Percentiles rank a stretch among this genome's conserved stretches.
phyloP scores from a whole-genome alignment of 2,113 vertebrate genomes.

The Daubentonia madagascariensis region DNA sequence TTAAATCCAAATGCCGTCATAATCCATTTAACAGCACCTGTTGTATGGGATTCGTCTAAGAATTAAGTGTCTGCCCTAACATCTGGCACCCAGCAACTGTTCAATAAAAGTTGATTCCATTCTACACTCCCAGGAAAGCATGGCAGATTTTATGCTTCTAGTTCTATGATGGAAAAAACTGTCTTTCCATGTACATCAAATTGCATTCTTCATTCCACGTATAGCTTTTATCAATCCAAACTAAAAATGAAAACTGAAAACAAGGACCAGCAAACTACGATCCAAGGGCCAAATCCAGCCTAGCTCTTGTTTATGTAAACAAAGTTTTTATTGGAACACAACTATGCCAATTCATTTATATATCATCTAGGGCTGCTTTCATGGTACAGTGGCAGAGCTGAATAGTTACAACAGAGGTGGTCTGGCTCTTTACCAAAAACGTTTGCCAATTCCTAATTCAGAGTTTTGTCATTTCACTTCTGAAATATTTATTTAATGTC shows the following conservation, averaged over 20 bases:
- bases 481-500: neutral
- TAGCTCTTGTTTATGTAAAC: neutral
- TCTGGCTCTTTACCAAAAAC: neutral
- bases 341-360: neutral
- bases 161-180: neutral
- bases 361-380: neutral
- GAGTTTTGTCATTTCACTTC: neutral
- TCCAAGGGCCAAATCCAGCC: neutral
- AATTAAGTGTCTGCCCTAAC: neutral
- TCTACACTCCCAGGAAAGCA: neutral
- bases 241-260: slow-evolving; percentile 18
- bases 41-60: neutral
- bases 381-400: neutral
- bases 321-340: neutral
- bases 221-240: neutral
- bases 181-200: neutral
- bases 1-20: neutral
- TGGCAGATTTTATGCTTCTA: neutral
- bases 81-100: neutral
- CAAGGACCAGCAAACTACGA: neutral
- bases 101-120: neutral
- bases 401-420: neutral
- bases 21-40: neutral
- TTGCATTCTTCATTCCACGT: neutral
- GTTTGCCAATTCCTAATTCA: neutral